Evolutionary conservation across 2,797 vertebrate species (phyloP), one percentile per base, ranked within the genome.

Genomic region (Peromyscus nudipes): DNA sequence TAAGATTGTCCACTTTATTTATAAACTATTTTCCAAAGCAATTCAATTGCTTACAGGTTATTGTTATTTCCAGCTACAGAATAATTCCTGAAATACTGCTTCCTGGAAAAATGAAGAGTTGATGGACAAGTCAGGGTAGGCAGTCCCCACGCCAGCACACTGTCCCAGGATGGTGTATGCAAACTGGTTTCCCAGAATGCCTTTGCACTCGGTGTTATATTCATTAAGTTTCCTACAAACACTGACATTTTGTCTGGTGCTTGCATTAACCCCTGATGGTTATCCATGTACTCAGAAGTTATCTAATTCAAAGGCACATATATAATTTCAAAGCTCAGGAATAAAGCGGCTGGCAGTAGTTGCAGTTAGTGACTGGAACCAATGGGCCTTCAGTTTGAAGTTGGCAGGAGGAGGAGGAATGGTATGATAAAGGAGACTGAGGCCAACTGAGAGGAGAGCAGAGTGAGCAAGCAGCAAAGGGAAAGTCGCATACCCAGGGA

Each of bases 11-110:
- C 57, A 55, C 85, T 60, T 96, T 92, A 79, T 31, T 92, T 96
- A 92, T 52, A 57, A 94, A 79, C 52, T 80, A 80, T 60, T 94
- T 95, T 96, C 71, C 43, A 95, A 95, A 97, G 71, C 65, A 94
- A 91, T 85, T 85, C 52, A 94, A 31, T 46, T 43, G 55, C 2
- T 57, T 71, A 21, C 43, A 87, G 77, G 85, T 84, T 55, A 27
- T 75, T 79, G 43, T 57, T 96, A 87, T 43, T 97, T 90, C 67
- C 55, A 5, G 75, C 19, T 82, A 94, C 1, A 96, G 25, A 91
- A 94, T 77, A 64, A 77, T 67, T 85, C 93, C 85, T 92, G 60
- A 92, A 96, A 89, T 75, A 90, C 1, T 73, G 12, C 34, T 91
- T 96, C 62, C 19, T 76, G 7, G 84, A 93, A 93, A 95, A 91